Base-by-base conservation (phyloP, 2,888 invertebrate genomes). In the Linnaemya tessellans region DNA sequence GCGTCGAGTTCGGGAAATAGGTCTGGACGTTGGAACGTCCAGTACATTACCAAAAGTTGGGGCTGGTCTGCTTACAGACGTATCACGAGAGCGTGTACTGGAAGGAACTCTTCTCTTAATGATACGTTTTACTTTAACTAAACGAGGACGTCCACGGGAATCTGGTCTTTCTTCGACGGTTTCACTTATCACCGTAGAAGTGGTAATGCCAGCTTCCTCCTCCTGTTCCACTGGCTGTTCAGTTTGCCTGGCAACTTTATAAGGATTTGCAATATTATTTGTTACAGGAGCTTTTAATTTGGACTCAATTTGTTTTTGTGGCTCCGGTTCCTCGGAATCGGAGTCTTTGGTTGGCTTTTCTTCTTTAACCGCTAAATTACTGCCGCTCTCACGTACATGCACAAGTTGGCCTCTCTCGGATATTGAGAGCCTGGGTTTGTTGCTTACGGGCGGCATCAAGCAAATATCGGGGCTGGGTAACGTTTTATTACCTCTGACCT, bases 381-480 rank as follows among this genome's bases (percentile, higher is more conserved):
- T 91, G 3, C 90, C 89, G 1, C 88, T 89, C 73, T 90, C 89
- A 0, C 90, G 88, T 1, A 92, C 92, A 87, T 92, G 90, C 56
- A 90, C 88, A 13, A 90, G 87, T 86, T 92, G 91, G 9, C 90
- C 90, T 1, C 92, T 88, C 58, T 93, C 92, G 0, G 91, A 91
- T 49, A 92, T 90, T 18, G 93, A 92, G 88, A 90, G 88, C 80
- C 90, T 90, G 56, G 89, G 90, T 83, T 92, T 91, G 11, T 89
- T 89, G 43, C 64, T 88, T 0, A 87, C 74, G 0, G 90, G 90
- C 0, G 89, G 88, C 1, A 88, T 88, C 15, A 91, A 78, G 0
- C 88, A 80, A 3, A 8, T 71, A 18, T 89, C 86, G 22, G 90
- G 88, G 4, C 84, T 20, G 65, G 90, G 88, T 46, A 91, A 86